phyloP scores from a whole-genome alignment of 2,797 vertebrate genomes.

The Poeciliopsis gracilis region DNA sequence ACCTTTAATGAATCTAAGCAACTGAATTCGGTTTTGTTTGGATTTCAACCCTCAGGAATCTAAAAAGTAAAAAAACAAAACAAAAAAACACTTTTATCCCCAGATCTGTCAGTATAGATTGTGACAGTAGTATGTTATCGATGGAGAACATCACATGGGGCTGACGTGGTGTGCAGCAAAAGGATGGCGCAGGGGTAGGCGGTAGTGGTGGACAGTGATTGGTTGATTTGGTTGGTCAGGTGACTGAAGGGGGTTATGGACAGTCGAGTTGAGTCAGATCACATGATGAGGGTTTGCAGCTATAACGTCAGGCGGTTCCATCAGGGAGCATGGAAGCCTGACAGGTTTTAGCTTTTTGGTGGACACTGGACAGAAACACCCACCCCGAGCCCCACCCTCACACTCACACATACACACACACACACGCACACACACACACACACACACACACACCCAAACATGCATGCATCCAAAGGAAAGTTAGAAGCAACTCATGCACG shows the following conservation, averaged over 20 bases:
- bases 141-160: conserved; percentile 88
- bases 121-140: conserved; percentile 85
- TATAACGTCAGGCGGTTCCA: conserved; percentile 87
- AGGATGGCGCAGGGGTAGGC: conserved; percentile 81
- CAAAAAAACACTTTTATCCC: conserved; percentile 51
- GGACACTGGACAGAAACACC: conserved; percentile 83
- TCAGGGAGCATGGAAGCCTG: conserved; percentile 83
- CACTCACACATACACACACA: conserved; percentile 13
- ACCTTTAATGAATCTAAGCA: conserved; percentile 24
- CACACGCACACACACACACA: conserved; percentile 11
- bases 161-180: conserved; percentile 81
- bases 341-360: conserved; percentile 85
- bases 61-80: neutral
- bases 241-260: conserved; percentile 84
- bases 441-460: conserved; percentile 17
- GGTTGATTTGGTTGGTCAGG: conserved; percentile 82
- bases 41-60: conserved; percentile 1
- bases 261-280: conserved; percentile 83
- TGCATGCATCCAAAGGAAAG: neutral
- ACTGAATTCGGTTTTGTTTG: conserved; percentile 19
- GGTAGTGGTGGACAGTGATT: conserved; percentile 83
- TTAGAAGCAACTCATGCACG: conserved; percentile 44
- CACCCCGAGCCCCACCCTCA: conserved; percentile 67
- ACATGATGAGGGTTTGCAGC: conserved; percentile 86
- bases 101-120: conserved; percentile 65